Percentiles rank a stretch among this genome's conserved stretches.
These are phyloP conservation scores for Drosophila bipectinata DNA, from an alignment of 1,140 invertebrate species.

Conservation along the genomic window DNA sequence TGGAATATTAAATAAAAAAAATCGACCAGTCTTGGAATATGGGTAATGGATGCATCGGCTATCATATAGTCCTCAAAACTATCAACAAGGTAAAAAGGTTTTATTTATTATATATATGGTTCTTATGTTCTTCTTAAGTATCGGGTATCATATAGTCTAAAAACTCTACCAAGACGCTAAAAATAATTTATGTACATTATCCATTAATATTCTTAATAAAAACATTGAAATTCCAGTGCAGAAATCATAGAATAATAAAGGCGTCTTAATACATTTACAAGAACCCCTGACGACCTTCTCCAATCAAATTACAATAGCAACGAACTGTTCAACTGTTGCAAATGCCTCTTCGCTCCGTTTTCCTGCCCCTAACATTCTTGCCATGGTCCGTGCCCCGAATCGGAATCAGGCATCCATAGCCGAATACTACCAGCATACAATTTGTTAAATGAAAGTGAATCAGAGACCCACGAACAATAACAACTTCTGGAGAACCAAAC, in stretches of 20 bases:
- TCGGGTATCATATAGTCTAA: background rate
- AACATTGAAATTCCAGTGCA: background rate
- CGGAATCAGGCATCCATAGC: conserved; percentile 21
- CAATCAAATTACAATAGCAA: conserved; percentile 66
- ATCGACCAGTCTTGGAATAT: no score
- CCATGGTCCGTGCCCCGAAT: conserved; percentile 18
- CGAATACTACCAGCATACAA: conserved; percentile 20
- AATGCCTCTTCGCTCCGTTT: conserved; percentile 25
- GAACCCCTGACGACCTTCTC: background rate
- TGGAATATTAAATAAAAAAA: no score
- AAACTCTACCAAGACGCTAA: no score
- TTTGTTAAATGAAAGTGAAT: conserved; percentile 25
- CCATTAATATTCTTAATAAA: no score
- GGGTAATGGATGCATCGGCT: no score
- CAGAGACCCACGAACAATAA: conserved; percentile 8
- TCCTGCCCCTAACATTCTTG: background rate
- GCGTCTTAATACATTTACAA: conserved; percentile 40
- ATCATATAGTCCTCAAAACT: no score
- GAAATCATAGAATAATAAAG: background rate
- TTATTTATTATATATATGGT: no score
- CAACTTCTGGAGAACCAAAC: conserved; percentile 12
- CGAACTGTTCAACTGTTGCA: conserved; percentile 62
- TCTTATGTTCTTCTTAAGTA: no score
- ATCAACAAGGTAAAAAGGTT: no score
- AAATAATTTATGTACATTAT: no score